A percentile compares a stretch with the other conserved stretches of the same genome.
Evolutionary conservation across 2,797 vertebrate genomes (phyloP).

Genomic region (Poeciliopsis presidionis): DNA sequence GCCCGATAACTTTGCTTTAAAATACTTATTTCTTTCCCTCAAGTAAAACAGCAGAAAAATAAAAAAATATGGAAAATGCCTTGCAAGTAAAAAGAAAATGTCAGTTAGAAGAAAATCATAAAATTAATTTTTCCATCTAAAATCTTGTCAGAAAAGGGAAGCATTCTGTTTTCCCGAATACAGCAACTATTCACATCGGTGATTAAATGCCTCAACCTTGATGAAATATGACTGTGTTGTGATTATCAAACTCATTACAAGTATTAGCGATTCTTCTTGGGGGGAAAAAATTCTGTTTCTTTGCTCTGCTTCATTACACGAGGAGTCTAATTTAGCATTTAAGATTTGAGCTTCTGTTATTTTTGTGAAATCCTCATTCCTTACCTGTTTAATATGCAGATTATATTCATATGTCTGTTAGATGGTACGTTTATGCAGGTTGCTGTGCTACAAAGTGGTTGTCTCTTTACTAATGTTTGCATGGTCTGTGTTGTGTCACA

Average conservation of each 20-base stretch:
- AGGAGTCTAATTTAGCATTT: not conserved
- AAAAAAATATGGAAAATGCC: not conserved
- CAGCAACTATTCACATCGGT: not conserved
- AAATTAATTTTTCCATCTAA: not conserved
- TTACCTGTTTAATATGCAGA: not conserved
- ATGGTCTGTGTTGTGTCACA: not conserved
- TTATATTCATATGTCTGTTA: not conserved
- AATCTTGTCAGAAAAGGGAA: not conserved
- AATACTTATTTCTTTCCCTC: not conserved
- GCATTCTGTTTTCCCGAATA: not conserved
- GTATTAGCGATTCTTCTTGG: not conserved
- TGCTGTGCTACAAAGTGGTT: not conserved
- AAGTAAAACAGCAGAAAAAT: not conserved
- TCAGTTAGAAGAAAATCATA: not conserved
- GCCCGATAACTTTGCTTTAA: not conserved
- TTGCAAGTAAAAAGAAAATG: not conserved
- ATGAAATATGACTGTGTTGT: not conserved
- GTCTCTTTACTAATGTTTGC: not conserved
- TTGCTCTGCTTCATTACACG: not conserved
- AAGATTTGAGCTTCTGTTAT: not conserved
- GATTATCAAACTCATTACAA: not conserved
- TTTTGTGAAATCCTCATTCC: not conserved
- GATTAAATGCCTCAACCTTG: not conserved
- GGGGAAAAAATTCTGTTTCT: not conserved
- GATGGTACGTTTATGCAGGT: not conserved